These are phyloP conservation scores for Globodera ellingtonae DNA, from an alignment of 1,140 invertebrate genomes.

Conservation along the genomic window DNA sequence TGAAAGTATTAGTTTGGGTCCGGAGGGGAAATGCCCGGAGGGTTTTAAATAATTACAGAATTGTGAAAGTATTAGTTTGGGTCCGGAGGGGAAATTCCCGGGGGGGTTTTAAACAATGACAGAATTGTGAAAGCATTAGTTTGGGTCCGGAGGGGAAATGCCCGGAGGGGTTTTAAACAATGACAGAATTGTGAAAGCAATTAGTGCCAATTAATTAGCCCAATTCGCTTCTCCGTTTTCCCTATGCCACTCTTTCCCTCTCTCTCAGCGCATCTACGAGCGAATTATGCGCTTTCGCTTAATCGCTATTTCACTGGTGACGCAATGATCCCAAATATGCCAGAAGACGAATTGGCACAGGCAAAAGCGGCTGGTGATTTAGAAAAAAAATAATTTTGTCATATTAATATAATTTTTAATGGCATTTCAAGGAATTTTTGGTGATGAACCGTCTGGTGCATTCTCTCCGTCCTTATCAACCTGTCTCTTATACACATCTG, in stretches of 20 bases:
- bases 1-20: too few species aligned
- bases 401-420: constrained; percentile 19
- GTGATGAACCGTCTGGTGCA: constrained; percentile 1
- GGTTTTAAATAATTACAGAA: too few species aligned
- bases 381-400: constrained; percentile 25
- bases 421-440: constrained; percentile 33
- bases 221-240: too few species aligned
- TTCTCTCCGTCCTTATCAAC: neutral
- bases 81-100: too few species aligned
- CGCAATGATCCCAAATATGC: constrained; percentile 34
- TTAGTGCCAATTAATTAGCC: neutral
- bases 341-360: constrained; percentile 37
- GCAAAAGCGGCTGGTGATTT: constrained; percentile 33
- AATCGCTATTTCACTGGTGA: constrained; percentile 36
- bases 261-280: constrained; percentile 44
- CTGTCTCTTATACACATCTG: too few species aligned
- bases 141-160: neutral
- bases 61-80: too few species aligned
- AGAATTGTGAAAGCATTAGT: too few species aligned
- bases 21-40: too few species aligned
- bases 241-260: neutral
- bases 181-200: neutral
- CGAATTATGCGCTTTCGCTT: constrained; percentile 32
- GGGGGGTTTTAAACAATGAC: too few species aligned
- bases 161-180: too few species aligned